Percentiles rank a stretch among this genome's conserved stretches.
phyloP scores from a whole-genome alignment of 2,797 vertebrate species.

The Lagodon rhomboides region DNA sequence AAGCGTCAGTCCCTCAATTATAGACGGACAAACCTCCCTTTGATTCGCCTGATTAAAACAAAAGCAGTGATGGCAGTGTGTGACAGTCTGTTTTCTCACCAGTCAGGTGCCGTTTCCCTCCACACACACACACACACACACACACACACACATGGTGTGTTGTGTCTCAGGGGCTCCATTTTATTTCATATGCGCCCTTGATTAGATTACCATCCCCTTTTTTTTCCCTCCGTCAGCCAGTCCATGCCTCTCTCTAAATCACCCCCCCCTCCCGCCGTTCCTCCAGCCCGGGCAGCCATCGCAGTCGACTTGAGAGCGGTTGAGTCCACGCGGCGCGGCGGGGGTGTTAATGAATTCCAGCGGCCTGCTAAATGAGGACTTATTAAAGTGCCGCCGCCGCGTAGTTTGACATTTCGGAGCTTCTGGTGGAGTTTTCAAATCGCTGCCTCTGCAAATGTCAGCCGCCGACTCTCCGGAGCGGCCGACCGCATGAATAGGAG shows the following conservation, averaged over 20 bases:
- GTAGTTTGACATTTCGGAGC: conserved; percentile 80
- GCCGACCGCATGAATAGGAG: conserved; percentile 62
- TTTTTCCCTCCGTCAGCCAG: conserved; percentile 35
- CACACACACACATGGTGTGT: conserved; percentile 38
- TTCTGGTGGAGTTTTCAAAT: conserved; percentile 78
- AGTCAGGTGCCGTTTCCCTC: conserved; percentile 46
- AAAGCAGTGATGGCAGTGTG: conserved; percentile 25
- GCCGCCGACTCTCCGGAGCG: conserved; percentile 49
- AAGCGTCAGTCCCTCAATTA: conserved; percentile 39
- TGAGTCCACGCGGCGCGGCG: conserved; percentile 66
- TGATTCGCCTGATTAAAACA: conserved; percentile 50
- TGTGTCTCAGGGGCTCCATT: conserved; percentile 57
- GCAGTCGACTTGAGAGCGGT: conserved; percentile 60
- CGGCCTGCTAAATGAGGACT: conserved; percentile 79
- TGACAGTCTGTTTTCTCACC: conserved; percentile 32
- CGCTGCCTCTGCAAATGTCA: conserved; percentile 78
- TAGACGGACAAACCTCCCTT: conserved; percentile 6
- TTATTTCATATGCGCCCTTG: conserved; percentile 60
- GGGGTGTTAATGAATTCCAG: conserved; percentile 82
- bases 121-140: too few species aligned
- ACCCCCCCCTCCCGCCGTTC: conserved; percentile 38
- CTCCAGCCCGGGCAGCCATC: conserved; percentile 46
- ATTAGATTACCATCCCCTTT: conserved; percentile 66
- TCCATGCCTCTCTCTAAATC: conserved; percentile 26
- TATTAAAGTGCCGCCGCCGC: conserved; percentile 75